A percentile compares a stretch with the other conserved stretches of the same genome.
These are phyloP conservation scores for Stichopus chloronotus DNA, from an alignment of 35 echinoderm and acorn worm species.

Conservation along the genomic window DNA sequence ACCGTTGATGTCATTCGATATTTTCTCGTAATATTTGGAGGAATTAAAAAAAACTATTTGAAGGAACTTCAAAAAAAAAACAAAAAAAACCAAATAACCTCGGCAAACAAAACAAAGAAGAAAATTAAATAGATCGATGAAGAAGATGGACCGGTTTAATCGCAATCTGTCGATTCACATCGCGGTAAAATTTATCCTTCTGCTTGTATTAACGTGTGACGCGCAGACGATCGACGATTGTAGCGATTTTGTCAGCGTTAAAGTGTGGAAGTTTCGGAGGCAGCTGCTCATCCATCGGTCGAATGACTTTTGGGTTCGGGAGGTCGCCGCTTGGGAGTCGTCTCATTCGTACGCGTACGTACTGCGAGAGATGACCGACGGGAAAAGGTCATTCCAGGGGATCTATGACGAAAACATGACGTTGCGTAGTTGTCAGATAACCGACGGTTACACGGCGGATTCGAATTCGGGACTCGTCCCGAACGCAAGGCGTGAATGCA, in stretches of 20 bases:
- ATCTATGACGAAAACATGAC: constrained; percentile 40
- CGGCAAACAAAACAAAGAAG: no score
- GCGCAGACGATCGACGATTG: constrained; percentile 26
- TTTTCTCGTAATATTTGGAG: no score
- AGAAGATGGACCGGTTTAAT: not conserved
- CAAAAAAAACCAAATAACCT: no score
- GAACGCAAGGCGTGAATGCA: constrained; percentile 15
- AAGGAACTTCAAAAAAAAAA: no score
- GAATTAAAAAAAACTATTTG: no score
- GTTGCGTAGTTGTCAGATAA: constrained; percentile 41
- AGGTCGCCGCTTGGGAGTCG: constrained; percentile 52
- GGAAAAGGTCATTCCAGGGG: not conserved
- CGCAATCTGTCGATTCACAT: not conserved
- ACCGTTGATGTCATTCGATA: no score
- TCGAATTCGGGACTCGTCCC: not conserved
- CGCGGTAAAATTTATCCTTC: not conserved
- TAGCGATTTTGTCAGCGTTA: constrained; percentile 18
- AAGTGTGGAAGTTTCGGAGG: constrained; percentile 24
- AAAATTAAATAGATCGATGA: no score
- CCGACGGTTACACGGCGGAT: constrained; percentile 12
- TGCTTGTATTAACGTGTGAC: constrained; percentile 31
- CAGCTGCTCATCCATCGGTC: constrained; percentile 28
- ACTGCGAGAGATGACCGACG: constrained; percentile 1
- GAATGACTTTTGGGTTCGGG: constrained; percentile 28
- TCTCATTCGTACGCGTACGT: constrained; percentile 13